These are phyloP conservation scores for Strigamia crassipes DNA, from an alignment of 2,888 invertebrate genomes.

Conservation along the genomic window DNA sequence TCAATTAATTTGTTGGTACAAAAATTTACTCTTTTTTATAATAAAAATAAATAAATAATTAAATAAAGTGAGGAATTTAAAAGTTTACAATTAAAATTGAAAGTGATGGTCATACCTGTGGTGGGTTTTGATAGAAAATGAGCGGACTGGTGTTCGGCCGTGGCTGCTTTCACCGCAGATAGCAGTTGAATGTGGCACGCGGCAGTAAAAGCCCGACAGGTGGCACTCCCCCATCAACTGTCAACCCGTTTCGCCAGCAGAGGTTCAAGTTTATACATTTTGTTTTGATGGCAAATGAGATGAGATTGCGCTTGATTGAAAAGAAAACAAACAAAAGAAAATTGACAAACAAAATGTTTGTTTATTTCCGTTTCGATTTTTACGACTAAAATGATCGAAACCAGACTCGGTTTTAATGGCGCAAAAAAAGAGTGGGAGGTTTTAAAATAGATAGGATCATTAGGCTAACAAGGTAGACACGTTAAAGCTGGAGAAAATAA, in stretches of 20 bases:
- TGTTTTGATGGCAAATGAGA: no score
- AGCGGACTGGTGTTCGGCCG: neutral
- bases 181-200: conserved; percentile 30
- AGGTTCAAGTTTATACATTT: neutral
- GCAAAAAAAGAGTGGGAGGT: neutral
- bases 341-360: no score
- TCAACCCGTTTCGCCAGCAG: conserved; percentile 12
- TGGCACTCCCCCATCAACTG: conserved; percentile 30
- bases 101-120: neutral
- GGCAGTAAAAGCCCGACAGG: conserved; percentile 25
- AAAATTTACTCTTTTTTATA: no score
- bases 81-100: neutral
- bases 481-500: conserved; percentile 7
- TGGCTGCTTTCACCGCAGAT: conserved; percentile 22
- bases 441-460: conserved; percentile 23
- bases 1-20: no score
- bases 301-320: neutral
- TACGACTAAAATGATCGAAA: neutral
- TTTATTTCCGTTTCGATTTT: no score
- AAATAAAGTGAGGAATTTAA: neutral
- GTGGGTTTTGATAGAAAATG: neutral
- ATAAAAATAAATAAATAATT: neutral
- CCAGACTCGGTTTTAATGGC: neutral
- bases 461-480: conserved; percentile 26
- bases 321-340: neutral